Percentiles rank a stretch among this genome's conserved stretches.
phyloP scores from a whole-genome alignment of 2,797 vertebrate genomes.

The Rhadinocentrus ornatus region DNA sequence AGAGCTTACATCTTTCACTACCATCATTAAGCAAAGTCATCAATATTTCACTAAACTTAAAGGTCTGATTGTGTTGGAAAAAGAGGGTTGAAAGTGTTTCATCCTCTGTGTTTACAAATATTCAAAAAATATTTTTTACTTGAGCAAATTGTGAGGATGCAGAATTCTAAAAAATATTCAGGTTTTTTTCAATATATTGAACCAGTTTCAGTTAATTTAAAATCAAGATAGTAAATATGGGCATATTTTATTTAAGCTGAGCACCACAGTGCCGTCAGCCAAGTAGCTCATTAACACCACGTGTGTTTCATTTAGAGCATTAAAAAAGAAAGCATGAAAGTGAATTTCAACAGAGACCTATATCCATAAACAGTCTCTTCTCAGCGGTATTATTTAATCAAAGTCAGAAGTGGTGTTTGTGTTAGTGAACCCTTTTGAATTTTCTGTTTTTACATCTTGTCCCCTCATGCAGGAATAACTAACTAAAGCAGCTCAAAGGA shows the following conservation, averaged over 20 bases:
- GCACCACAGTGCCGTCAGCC: background rate
- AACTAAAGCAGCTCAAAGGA: background rate
- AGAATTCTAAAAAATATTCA: background rate
- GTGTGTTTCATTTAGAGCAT: slow-evolving; percentile 13
- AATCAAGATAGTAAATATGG: background rate
- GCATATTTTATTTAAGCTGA: background rate
- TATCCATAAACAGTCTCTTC: slow-evolving; percentile 15
- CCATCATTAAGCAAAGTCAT: slow-evolving; percentile 43
- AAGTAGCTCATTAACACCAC: slow-evolving; percentile 26
- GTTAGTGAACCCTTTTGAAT: background rate
- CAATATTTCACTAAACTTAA: slow-evolving; percentile 48
- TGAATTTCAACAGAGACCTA: slow-evolving; percentile 38
- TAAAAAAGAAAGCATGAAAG: slow-evolving; percentile 31
- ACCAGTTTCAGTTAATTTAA: background rate
- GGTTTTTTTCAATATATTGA: background rate
- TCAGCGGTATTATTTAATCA: slow-evolving; percentile 13
- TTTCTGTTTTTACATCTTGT: background rate
- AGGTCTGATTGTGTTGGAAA: slow-evolving; percentile 7
- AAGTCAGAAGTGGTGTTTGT: slow-evolving; percentile 2
- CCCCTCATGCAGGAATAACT: background rate
- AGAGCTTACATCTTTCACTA: slow-evolving; percentile 39
- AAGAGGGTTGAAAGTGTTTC: background rate
- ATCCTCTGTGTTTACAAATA: slow-evolving; percentile 4
- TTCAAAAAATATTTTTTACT: background rate
- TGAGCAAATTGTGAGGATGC: slow-evolving; percentile 3